Evolutionary conservation across 2,888 invertebrate species (phyloP).

Genomic region (Coelopa pilipes): DNA sequence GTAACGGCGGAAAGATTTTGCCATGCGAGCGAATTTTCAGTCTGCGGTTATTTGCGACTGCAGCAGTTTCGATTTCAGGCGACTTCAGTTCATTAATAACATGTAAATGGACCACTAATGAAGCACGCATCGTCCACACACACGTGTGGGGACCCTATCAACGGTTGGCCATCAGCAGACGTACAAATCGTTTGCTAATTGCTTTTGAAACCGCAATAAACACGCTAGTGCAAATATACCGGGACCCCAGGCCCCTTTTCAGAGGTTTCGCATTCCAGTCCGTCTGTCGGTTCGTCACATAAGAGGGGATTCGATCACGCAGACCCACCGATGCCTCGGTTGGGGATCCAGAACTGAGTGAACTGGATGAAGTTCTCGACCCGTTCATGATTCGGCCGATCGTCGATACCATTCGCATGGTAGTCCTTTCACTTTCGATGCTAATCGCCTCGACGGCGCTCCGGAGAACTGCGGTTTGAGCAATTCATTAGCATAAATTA

Average conservation of each 20-base stretch:
- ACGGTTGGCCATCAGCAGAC: too few species aligned
- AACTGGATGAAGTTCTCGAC: background rate
- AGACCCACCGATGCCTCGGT: too few species aligned
- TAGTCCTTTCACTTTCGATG: background rate
- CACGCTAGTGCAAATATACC: too few species aligned
- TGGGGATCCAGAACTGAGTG: too few species aligned
- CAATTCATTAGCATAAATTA: conserved; percentile 31
- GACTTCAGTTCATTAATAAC: conserved; percentile 17
- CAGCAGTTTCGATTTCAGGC: background rate
- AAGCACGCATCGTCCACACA: background rate
- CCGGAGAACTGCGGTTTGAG: background rate
- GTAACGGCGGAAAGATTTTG: background rate
- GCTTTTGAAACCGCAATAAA: too few species aligned
- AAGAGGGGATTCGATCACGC: too few species aligned
- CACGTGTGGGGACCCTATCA: background rate
- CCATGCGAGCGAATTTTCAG: background rate
- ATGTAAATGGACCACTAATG: conserved; percentile 13
- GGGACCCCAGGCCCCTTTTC: too few species aligned
- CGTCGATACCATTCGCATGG: background rate
- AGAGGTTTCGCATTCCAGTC: too few species aligned
- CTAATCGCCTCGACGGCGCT: background rate
- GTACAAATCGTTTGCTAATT: too few species aligned
- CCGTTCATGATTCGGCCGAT: background rate
- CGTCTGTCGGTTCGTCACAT: too few species aligned
- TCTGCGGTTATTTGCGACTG: background rate